Evolutionary conservation across 1,140 invertebrate genomes (phyloP), one percentile per base, ranked within the genome.

Genomic region (Solenopsis fugax): DNA sequence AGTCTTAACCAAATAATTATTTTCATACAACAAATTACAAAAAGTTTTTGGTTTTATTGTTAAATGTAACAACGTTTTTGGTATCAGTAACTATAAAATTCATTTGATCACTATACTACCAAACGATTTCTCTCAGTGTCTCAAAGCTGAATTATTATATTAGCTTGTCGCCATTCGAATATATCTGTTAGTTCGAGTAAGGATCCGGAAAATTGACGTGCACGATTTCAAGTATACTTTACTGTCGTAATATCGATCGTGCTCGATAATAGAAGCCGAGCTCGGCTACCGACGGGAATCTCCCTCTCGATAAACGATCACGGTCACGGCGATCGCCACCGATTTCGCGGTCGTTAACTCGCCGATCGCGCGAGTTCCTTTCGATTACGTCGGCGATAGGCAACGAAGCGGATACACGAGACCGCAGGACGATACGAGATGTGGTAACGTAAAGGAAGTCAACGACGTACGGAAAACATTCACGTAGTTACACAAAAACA

Each of bases 271-370:
- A 81, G 67, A 84, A 62, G 73, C 2, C 41, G 69, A 60, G 12
- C 67, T 72, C 67, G 41, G 67, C 76, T 80, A 80, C 60, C 48
- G 76, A 65, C 10, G 80, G 21, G 69, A 58, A 84, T 84, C 21
- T 41, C 52, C 24, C 48, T 77, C 56, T 54, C 45, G 72, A 52
- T 64, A 64, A 87, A 52, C 78, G 69, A 60, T 87, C 81, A 62
- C 16, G 41, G 62, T 45, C 54, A 29, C 52, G 86, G 56, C 52
- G 78, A 88, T 71, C 82, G 64, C 62, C 62, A 34, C n/a, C 65
- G 82, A 85, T 88, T 88, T 85, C 73, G 82, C 87, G 87, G 82
- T 78, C 72, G 87, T 86, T 88, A 85, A 77, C 82, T 77, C 72
- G 65, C 9, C 82, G 81, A 85, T 75, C 81, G 73, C 73, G 58